A percentile compares a stretch with the other conserved stretches of the same genome.
phyloP scores from a whole-genome alignment of 2,113 vertebrate genomes.

The Echinops telfairi region DNA sequence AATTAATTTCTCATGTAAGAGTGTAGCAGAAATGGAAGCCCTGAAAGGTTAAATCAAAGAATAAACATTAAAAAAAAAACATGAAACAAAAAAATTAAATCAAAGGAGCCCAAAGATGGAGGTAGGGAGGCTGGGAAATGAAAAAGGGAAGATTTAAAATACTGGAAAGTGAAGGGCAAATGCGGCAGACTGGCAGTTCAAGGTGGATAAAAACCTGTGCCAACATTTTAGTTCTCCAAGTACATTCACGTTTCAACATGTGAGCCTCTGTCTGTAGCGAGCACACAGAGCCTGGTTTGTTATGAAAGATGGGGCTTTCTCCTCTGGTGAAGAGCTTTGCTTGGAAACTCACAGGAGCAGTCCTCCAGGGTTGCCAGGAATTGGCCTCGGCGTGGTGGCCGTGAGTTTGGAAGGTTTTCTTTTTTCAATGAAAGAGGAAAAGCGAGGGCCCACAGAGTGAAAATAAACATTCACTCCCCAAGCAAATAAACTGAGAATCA shows the following conservation, averaged over 20 bases:
- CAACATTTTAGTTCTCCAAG: neutral
- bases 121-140: neutral
- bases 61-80: neutral
- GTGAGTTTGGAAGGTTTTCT: no score
- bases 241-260: slow-evolving; percentile 14
- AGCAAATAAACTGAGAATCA: neutral
- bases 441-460: neutral
- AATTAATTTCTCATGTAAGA: slow-evolving; percentile 50
- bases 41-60: slow-evolving; percentile 37
- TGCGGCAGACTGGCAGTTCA: neutral
- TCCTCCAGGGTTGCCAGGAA: no score
- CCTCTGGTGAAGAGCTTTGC: no score
- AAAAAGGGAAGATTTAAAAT: slow-evolving; percentile 1
- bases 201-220: neutral
- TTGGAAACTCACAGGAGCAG: no score
- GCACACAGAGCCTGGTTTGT: neutral
- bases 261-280: neutral
- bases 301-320: neutral
- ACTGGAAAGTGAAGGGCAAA: neutral
- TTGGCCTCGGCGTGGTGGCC: no score
- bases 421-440: slow-evolving; percentile 2
- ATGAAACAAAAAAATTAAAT: slow-evolving; percentile 57
- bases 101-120: neutral
- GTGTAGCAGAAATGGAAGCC: neutral
- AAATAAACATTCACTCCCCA: neutral